Base-by-base conservation (phyloP, 1,140 invertebrate species). In the Chironomus striatipennis region DNA sequence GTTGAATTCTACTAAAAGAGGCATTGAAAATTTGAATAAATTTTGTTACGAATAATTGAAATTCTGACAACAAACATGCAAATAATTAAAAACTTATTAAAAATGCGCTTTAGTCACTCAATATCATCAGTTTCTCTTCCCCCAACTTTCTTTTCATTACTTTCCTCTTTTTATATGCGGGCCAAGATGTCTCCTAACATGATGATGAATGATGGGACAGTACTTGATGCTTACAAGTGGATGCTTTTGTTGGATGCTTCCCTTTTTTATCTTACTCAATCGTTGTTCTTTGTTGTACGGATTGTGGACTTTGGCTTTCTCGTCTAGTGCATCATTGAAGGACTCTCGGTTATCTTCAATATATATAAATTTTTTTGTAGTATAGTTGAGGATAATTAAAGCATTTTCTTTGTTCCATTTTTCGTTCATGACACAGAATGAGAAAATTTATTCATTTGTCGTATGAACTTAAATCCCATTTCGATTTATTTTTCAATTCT, bases 191-290 rank as follows among this genome's bases (percentile, higher is more conserved):
- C 24, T 34, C 24, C 24, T 34, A 34, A 34, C 24, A 34, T 57
- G 47, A 15, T 57, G 47, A 57, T 57, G 47, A n/a, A 57, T 57
- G 47, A 57, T 57, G 47, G 47, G 47, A 57, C 47, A 57, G 47
- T 57, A 57, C 47, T 57, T 57, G 47, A 57, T 57, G 47, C 9
- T 15, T 15, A 57, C 47, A 57, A 57, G 47, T 57, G 47, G 47
- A 57, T 57, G 24, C 47, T 57, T 10, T 57, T n/a, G 47, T n/a
- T 15, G 24, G 24, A 34, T 34, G 24, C 24, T 34, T 34, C 24
- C 24, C 24, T 34, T 34, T 34, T 57, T 47, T 57, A 57, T 57
- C 47, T 57, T 34, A 34, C 24, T 34, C 24, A 34, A 34, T 34
- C 24, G 24, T 34, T 5, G 24, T 34, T 57, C 47, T 57, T 57